Evolutionary conservation across 1,140 invertebrate species (phyloP).

Genomic region (Littorina saxatilis): DNA sequence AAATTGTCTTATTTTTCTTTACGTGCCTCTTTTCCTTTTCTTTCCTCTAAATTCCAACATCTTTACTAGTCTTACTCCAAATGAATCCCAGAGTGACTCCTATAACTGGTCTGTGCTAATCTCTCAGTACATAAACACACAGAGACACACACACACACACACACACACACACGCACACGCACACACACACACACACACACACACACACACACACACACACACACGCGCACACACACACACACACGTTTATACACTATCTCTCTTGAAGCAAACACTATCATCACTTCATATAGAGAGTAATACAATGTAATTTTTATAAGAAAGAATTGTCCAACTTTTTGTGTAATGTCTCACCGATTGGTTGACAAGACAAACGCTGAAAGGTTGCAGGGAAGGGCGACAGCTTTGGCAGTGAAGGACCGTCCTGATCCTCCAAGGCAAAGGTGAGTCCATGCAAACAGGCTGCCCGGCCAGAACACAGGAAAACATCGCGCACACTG

Average conservation of each 20-base stretch:
- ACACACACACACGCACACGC: constrained; percentile 4
- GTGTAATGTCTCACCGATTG: neutral
- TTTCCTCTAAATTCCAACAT: no score
- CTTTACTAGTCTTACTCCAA: no score
- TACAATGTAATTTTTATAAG: no score
- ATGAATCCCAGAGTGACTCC: no score
- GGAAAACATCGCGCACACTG: neutral
- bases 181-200: constrained; percentile 2
- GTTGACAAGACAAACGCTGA: neutral
- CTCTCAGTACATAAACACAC: neutral
- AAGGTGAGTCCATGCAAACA: constrained; percentile 4
- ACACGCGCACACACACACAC: constrained; percentile 7
- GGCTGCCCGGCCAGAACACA: neutral
- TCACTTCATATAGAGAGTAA: no score
- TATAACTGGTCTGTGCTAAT: no score
- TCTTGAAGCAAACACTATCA: no score
- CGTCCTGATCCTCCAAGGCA: neutral
- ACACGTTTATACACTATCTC: neutral
- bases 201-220: neutral
- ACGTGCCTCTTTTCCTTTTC: no score
- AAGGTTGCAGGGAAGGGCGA: neutral
- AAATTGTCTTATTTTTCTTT: no score
- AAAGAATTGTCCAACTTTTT: no score
- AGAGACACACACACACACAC: constrained; percentile 14
- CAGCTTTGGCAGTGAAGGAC: neutral